Base-by-base conservation (phyloP, 2,797 vertebrate species). In the Buceros bicornis region DNA sequence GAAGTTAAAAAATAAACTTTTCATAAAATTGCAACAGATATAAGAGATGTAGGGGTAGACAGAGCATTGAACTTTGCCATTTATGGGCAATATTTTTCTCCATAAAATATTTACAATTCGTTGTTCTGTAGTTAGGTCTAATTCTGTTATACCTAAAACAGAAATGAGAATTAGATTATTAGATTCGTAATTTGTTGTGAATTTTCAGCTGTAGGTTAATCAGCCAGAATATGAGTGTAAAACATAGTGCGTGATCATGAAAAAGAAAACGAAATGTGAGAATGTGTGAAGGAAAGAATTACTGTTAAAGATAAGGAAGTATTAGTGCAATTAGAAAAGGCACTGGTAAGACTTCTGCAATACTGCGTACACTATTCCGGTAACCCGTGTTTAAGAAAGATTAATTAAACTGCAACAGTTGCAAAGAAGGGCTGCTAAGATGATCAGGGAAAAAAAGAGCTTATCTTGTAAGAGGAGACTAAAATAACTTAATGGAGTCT, bases 401-500 rank as follows among this genome's bases (percentile, higher is more conserved):
- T 93, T 97, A 97, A 96, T 97, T 95, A 91, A 95, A 95, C 77
- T 82, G 73, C 73, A 95, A 58, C 48, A 89, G 61, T 92, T 95
- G 47, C 66, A 79, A 70, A 87, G 80, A 89, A 82, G 40, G 40
- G 11, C 80, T 90, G 77, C 54, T 82, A 79, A 76, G 53, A 95
- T 87, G 88, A 95, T 93, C 85, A 57, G 33, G 40, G 28, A 17
- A 17, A 78, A 84, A 91, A 90, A 88, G 47, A 93, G 62, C 80
- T 96, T 96, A 95, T 97, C 95, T 93, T 93, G 80, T 91, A 88
- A 91, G 65, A 89, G 33, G 62, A 90, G 86, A 89, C 83, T 90
- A 70, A 96, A 97, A 96, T 96, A 96, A 94, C 83, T 92, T 96
- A 96, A 93, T 94, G 54, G 73, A 93, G 73, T 93, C 88, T 90